These are phyloP conservation scores for Dinocampus coccinellae DNA, from an alignment of 2,888 invertebrate species.

Conservation along the genomic window DNA sequence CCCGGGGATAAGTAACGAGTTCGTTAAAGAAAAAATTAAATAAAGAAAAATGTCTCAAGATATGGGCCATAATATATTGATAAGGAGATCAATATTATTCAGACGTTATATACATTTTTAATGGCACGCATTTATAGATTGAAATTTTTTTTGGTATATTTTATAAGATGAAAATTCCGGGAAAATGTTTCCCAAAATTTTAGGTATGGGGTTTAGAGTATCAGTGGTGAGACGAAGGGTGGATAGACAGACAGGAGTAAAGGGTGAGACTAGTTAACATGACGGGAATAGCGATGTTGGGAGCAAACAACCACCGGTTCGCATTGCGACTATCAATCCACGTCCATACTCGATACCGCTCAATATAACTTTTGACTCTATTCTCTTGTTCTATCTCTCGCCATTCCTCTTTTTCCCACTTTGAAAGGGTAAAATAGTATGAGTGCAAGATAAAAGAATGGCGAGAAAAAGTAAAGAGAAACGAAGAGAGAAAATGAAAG, in stretches of 20 bases:
- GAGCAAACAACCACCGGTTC: conserved; percentile 19
- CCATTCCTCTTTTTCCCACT: too few relatives aligned
- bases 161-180: background rate
- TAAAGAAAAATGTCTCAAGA: background rate
- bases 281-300: conserved; percentile 13
- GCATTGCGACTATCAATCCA: conserved; percentile 23
- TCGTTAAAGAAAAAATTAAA: background rate
- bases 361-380: conserved; percentile 23
- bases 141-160: background rate
- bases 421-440: background rate
- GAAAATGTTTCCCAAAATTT: background rate
- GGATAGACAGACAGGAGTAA: background rate
- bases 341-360: conserved; percentile 17
- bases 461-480: background rate
- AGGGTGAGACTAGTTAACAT: conserved; percentile 20
- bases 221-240: background rate
- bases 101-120: too few relatives aligned
- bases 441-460: background rate
- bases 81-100: background rate
- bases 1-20: conserved; percentile 7
- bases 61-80: background rate
- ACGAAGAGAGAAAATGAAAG: background rate
- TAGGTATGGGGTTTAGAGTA: background rate
- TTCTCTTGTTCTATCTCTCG: background rate
- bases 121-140: background rate